Conservation (phyloP, 37 sponge, comb jelly and placozoan genomes). For the Cliona cf. orientalis region DNA sequence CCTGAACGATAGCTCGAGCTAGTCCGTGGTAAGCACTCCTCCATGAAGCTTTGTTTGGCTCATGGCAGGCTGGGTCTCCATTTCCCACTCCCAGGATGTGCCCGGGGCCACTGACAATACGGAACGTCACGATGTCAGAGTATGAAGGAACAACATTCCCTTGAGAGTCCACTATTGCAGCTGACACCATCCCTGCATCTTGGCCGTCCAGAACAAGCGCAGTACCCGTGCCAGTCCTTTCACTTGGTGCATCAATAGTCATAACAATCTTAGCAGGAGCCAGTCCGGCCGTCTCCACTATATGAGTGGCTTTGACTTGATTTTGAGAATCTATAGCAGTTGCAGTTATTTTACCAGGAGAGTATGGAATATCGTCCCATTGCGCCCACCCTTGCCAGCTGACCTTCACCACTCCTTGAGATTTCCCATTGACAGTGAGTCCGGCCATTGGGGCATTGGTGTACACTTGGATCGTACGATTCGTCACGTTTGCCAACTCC, state of each 20-base stretch:
- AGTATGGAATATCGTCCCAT: conserved; percentile 32
- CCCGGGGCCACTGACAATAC: conserved; percentile 61
- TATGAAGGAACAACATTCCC: conserved; percentile 47
- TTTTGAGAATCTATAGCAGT: conserved; percentile 6
- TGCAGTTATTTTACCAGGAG: conserved; percentile 53
- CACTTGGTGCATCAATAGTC: conserved; percentile 43
- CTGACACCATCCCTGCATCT: conserved; percentile 66
- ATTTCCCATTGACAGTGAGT: conserved; percentile 54
- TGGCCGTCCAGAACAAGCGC: conserved; percentile 66
- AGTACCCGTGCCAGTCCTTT: conserved; percentile 53
- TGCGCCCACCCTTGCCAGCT: conserved; percentile 59
- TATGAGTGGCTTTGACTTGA: conserved; percentile 50
- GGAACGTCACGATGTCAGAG: conserved; percentile 54
- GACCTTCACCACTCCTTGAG: conserved; percentile 25
- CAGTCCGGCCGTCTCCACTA: conserved; percentile 27
- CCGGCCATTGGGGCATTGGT: conserved; percentile 63
- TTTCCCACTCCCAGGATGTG: conserved; percentile 67
- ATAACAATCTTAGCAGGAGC: conserved; percentile 26
- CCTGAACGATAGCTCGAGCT: conserved; percentile 60
- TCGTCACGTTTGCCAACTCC: neutral
- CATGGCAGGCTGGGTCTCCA: conserved; percentile 70
- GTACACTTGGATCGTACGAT: conserved; percentile 55
- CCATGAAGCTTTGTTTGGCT: conserved; percentile 69
- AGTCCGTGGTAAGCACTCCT: conserved; percentile 75
- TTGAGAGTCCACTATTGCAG: conserved; percentile 43